phyloP scores from a whole-genome alignment of 2,797 vertebrate species.

The Corythornis leucogaster region DNA sequence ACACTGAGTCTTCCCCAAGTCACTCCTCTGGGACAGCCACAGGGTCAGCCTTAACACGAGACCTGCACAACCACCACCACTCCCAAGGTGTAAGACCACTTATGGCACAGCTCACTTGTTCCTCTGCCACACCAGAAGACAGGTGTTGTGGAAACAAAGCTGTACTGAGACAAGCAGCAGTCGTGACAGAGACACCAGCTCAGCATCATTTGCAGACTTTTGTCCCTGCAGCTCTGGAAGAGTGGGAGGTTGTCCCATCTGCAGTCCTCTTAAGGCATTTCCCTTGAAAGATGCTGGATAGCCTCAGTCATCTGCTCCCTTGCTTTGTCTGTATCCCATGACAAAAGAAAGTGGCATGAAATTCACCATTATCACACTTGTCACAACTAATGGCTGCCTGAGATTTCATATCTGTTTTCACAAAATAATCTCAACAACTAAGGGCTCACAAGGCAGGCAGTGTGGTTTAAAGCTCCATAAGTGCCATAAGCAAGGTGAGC shows the following conservation, averaged over 20 bases:
- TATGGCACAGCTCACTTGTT: background rate
- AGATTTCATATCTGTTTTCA: background rate
- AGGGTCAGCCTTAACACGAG: background rate
- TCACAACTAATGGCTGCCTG: background rate
- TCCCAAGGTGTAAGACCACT: background rate
- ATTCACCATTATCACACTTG: background rate
- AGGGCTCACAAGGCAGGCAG: background rate
- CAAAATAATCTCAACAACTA: background rate
- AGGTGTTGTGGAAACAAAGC: background rate
- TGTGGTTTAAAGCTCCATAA: background rate
- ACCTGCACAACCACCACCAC: background rate
- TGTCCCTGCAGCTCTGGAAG: background rate
- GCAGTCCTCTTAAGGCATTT: background rate
- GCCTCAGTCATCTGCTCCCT: background rate
- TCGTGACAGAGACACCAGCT: background rate
- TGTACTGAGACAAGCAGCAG: background rate
- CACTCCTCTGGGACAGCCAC: background rate
- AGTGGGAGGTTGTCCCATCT: background rate
- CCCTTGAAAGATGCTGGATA: background rate
- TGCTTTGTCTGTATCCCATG: background rate
- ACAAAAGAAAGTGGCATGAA: background rate
- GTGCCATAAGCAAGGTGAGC: background rate
- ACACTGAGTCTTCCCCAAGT: background rate
- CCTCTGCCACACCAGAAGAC: background rate
- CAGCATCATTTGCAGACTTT: background rate